phyloP scores from a whole-genome alignment of 2,888 invertebrate genomes.

The Aphidoletes aphidimyza region DNA sequence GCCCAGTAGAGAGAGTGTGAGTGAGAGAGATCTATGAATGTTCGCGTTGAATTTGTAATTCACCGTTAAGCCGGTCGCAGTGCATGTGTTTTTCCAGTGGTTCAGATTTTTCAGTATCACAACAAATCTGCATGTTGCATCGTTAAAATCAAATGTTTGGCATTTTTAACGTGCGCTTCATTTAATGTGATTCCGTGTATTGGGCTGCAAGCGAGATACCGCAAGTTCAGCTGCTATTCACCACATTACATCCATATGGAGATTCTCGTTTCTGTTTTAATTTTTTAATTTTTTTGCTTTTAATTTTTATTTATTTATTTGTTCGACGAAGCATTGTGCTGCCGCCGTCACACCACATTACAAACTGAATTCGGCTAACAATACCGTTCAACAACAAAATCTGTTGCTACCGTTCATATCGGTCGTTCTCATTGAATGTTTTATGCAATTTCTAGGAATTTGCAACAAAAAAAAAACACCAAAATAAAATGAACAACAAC shows the following conservation, averaged over 20 bases:
- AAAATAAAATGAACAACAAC: neutral
- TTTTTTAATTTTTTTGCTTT: neutral
- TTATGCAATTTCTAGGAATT: conserved; percentile 5
- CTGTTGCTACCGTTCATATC: neutral
- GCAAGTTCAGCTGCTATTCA: neutral
- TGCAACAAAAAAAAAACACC: neutral
- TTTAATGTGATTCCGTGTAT: neutral
- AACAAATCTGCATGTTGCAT: neutral
- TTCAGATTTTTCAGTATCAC: neutral
- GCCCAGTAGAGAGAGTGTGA: neutral
- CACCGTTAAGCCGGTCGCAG: neutral
- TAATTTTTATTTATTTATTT: neutral
- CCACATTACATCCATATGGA: neutral
- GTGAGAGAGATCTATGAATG: neutral
- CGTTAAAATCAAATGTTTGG: conserved; percentile 36
- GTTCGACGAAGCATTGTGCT: conserved; percentile 1
- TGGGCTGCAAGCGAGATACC: neutral
- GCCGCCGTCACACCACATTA: conserved; percentile 42
- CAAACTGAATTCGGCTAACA: neutral
- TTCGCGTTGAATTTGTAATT: neutral
- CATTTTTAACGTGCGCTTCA: neutral
- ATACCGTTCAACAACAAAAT: neutral
- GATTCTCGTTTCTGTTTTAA: neutral
- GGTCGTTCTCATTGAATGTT: neutral
- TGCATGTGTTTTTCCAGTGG: conserved; percentile 3